Evolutionary conservation across 2,888 invertebrate species (phyloP).

Genomic region (Carpatolechia fugitivella): DNA sequence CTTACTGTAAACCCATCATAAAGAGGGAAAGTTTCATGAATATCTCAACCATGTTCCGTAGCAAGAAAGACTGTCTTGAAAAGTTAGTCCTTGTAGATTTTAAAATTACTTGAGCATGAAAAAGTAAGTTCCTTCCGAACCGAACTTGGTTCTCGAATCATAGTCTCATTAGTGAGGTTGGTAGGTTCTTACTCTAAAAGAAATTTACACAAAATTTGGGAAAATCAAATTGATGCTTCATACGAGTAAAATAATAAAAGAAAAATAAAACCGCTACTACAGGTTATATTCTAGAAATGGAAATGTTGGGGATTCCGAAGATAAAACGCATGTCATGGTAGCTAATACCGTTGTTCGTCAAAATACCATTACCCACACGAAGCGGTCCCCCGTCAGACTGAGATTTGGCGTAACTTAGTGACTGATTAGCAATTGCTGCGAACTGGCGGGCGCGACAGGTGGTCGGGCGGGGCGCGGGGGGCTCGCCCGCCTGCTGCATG

Average conservation of each 20-base stretch:
- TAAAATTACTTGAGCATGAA: background rate
- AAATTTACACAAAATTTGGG: too few species aligned
- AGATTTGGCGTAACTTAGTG: constrained; percentile 75
- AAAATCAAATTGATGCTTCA: too few species aligned
- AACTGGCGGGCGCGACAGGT: constrained; percentile 70
- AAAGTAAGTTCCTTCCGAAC: background rate
- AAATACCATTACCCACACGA: constrained; percentile 60
- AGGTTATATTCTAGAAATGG: too few species aligned
- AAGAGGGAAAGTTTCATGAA: constrained; percentile 12
- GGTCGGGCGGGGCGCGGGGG: constrained; percentile 50
- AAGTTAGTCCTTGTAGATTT: constrained; percentile 8
- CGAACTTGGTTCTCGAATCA: background rate
- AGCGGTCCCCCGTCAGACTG: constrained; percentile 56
- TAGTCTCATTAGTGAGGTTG: background rate
- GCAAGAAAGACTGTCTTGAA: constrained; percentile 1
- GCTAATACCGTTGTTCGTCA: constrained; percentile 65
- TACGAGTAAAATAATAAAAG: too few species aligned
- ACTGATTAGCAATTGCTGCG: constrained; percentile 75
- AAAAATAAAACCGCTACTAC: too few species aligned
- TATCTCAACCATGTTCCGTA: background rate
- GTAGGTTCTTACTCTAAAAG: too few species aligned
- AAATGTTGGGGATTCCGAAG: constrained; percentile 26
- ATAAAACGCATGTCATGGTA: constrained; percentile 40
- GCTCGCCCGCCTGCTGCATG: constrained; percentile 33
- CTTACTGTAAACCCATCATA: constrained; percentile 8